These are phyloP conservation scores for Trimorus sp. DNA, from an alignment of 2,888 invertebrate genomes.

Conservation along the genomic window DNA sequence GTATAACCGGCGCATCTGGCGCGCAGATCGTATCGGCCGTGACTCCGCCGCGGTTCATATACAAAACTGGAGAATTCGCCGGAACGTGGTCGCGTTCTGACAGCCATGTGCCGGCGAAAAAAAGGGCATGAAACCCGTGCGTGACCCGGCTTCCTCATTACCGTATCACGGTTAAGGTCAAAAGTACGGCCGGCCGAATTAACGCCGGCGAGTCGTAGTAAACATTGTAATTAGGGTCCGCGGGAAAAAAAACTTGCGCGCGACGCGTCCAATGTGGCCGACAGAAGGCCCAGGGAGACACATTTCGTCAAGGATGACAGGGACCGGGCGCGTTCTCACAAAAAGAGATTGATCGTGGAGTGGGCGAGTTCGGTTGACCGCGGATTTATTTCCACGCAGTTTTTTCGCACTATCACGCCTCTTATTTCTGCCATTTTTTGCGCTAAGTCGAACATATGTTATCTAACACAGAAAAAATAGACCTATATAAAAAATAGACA, in stretches of 20 bases:
- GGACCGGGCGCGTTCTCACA: slow-evolving; percentile 1
- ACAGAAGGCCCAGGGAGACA: slow-evolving; percentile 33
- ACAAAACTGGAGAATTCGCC: slow-evolving; percentile 64
- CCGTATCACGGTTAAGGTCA: slow-evolving; percentile 52
- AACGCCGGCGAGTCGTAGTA: slow-evolving; percentile 32
- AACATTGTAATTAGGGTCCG: slow-evolving; percentile 49
- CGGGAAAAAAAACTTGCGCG: slow-evolving; percentile 17
- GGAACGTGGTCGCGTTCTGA: slow-evolving; percentile 51
- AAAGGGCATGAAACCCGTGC: slow-evolving; percentile 49
- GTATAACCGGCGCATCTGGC: slow-evolving; percentile 54
- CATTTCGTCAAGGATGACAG: slow-evolving; percentile 24
- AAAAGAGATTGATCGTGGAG: slow-evolving; percentile 28
- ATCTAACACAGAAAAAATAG: too few relatives aligned
- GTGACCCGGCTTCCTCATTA: slow-evolving; percentile 54
- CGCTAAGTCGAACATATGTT: too few relatives aligned
- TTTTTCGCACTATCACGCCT: too few relatives aligned
- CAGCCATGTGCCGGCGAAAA: slow-evolving; percentile 54
- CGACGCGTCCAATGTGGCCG: slow-evolving; percentile 35
- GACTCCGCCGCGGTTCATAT: slow-evolving; percentile 49
- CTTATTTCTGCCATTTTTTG: too few relatives aligned
- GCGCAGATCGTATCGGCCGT: slow-evolving; percentile 44
- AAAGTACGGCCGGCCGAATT: slow-evolving; percentile 41
- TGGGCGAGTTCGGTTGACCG: slow-evolving; percentile 4
- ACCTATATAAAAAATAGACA: too few relatives aligned
- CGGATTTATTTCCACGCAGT: slow-evolving; percentile 14